Evolutionary conservation across 2,113 vertebrate species (phyloP).

Genomic region (Scopus umbretta): DNA sequence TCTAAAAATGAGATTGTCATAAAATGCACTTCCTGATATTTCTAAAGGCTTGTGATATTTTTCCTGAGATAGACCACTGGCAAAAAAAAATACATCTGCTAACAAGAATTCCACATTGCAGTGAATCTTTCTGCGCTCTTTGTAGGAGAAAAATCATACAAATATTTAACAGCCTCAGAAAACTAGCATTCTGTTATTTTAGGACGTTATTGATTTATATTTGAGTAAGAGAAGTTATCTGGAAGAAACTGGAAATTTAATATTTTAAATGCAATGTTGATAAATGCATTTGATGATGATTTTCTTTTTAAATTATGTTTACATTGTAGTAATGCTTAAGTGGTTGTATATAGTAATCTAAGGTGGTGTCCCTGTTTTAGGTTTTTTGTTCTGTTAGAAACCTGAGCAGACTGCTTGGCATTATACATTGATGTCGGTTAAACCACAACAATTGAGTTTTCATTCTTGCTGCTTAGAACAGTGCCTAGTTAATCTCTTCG

Average conservation of each 20-base stretch:
- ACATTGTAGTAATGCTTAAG: constrained; percentile 41
- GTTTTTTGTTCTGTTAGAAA: constrained; percentile 49
- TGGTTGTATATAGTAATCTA: constrained; percentile 58
- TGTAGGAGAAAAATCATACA: neutral
- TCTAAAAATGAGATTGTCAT: neutral
- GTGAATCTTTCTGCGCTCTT: neutral
- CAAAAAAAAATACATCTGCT: neutral
- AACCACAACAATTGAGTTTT: too few relatives aligned
- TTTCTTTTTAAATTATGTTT: constrained; percentile 64
- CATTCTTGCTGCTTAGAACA: constrained; percentile 37
- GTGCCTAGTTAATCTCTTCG: neutral
- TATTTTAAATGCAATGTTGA: constrained; percentile 17
- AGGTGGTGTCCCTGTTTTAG: constrained; percentile 21
- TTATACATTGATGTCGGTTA: too few relatives aligned
- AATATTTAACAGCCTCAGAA: neutral
- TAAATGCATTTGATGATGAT: constrained; percentile 4
- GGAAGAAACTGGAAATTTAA: constrained; percentile 65
- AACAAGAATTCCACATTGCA: neutral
- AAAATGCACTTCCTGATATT: neutral
- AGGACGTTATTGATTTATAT: neutral
- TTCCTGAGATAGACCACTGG: neutral
- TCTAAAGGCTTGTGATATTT: neutral
- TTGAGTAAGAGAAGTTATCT: neutral
- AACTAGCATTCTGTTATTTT: neutral
- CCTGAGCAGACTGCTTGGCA: constrained; percentile 17